phyloP scores from a whole-genome alignment of 2,888 invertebrate species.

The Drosophila planitibia region DNA sequence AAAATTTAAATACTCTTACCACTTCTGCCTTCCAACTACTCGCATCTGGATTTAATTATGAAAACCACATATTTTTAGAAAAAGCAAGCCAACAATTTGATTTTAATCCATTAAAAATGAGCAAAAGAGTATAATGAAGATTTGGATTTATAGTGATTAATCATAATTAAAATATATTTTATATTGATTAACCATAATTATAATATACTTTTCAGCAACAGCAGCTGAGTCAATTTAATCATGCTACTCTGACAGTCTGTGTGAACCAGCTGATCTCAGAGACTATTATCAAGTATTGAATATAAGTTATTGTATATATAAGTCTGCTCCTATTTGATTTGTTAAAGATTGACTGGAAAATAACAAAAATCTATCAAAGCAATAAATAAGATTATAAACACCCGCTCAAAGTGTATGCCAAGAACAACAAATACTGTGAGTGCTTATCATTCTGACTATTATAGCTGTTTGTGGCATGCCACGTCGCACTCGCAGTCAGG shows the following conservation, averaged over 20 bases:
- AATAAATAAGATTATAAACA: neutral
- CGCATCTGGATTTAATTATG: neutral
- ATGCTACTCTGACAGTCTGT: neutral
- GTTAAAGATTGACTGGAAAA: neutral
- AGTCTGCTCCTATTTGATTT: neutral
- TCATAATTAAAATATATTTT: neutral
- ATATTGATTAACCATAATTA: neutral
- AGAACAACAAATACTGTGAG: conserved; percentile 5
- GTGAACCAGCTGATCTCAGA: neutral
- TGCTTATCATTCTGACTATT: conserved; percentile 38
- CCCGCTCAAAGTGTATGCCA: conserved; percentile 6
- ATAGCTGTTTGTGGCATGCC: conserved; percentile 60
- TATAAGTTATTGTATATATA: neutral
- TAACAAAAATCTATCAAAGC: neutral
- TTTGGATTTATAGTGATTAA: neutral
- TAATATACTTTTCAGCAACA: neutral
- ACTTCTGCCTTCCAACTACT: neutral
- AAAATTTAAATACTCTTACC: neutral
- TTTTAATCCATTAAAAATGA: neutral
- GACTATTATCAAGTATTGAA: neutral
- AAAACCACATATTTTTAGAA: neutral
- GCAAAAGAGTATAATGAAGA: neutral
- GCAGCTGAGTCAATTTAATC: neutral
- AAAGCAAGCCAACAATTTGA: neutral
- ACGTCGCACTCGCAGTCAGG: neutral